Conservation (phyloP, 2,888 invertebrate species). For the Dioctria linearis region DNA sequence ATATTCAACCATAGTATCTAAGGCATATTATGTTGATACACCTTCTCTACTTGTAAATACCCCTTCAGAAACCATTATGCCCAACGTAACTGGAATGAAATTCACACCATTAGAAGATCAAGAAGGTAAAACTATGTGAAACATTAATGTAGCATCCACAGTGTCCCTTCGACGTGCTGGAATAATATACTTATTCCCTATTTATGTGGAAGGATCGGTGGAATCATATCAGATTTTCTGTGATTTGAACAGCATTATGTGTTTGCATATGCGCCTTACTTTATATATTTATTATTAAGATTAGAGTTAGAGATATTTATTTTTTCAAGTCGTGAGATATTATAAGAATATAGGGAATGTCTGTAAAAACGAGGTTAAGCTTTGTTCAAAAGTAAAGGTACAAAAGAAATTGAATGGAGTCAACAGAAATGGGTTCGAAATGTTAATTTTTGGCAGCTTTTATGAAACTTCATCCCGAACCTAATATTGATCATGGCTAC, state of each 20-base stretch:
- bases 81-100: slow-evolving; percentile 55
- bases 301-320: slow-evolving; percentile 37
- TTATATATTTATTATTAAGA: slow-evolving; percentile 24
- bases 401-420: no score
- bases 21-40: slow-evolving; percentile 48
- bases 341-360: not conserved
- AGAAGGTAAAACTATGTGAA: slow-evolving; percentile 57
- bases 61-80: slow-evolving; percentile 62
- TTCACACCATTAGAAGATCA: slow-evolving; percentile 60
- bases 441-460: no score
- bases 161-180: slow-evolving; percentile 69
- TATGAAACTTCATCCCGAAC: no score
- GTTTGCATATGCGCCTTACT: not conserved
- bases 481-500: no score
- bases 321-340: slow-evolving; percentile 29
- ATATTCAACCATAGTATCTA: slow-evolving; percentile 60
- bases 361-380: not conserved
- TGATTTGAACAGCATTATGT: slow-evolving; percentile 73
- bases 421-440: no score
- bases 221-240: slow-evolving; percentile 86
- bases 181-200: slow-evolving; percentile 83
- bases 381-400: not conserved
- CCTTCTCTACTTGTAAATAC: slow-evolving; percentile 55
- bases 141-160: slow-evolving; percentile 59
- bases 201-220: slow-evolving; percentile 88